Base-by-base conservation (phyloP, 1,140 invertebrate genomes). In the Triops cancriformis region DNA sequence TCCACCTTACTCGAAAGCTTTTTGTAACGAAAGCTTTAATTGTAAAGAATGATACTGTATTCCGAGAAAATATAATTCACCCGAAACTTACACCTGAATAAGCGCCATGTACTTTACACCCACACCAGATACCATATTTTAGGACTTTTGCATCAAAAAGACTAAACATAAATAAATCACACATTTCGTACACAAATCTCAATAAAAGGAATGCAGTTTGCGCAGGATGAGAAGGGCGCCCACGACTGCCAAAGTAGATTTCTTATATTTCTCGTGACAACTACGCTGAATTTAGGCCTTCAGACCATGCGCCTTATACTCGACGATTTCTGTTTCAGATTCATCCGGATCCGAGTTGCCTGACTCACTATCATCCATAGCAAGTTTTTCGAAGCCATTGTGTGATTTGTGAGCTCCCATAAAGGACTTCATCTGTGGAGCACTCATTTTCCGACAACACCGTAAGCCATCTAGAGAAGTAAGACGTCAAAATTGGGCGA, bases 361-460 rank as follows among this genome's bases (percentile, higher is more conserved):
- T 26, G 28, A 43, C 28, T 78, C 78, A 37, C 77, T 78, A 37
- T 78, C 77, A 31, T 78, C 77, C 77, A 78, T 73, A 18, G 77
- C 77, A n/a, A 78, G 73, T 78, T 78, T 78, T 31, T 78, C 77
- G 26, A 78, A 78, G 37, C 77, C 77, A 14, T 73, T 73, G 37
- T 43, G 77, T 9, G 41, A 73, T 73, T 78, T 28, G 41, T 72
- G 37, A 74, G 72, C 42, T 74, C 77, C 28, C 43, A 73, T 43
- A 28, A 74, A 26, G n/a, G 72, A 26, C 26, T 41, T 27, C 72
- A 43, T 12, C 72, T 37, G 64, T 14, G 72, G n/a, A 74, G 28
- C 9, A n/a, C 26, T 37, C 23, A 75, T 11, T 42, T 42, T 75
- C 18, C 18, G 27, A 11, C 73, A 74, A 41, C 27, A 41, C 26